Conservation (phyloP, 1,140 invertebrate species). For the Holcopasites calliopsidis region DNA sequence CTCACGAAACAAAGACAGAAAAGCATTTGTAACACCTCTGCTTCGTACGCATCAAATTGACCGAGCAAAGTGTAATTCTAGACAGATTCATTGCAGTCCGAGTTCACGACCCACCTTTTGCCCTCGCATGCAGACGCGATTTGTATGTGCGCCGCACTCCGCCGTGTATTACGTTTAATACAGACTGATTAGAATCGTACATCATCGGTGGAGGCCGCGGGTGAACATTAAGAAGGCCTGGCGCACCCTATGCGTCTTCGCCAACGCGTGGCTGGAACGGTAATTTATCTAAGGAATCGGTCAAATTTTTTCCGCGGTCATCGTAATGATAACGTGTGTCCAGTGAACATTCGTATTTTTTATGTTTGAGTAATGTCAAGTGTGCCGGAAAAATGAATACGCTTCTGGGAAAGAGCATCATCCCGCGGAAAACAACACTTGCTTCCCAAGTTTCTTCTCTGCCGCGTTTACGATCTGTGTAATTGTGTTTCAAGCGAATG, state of each 20-base stretch:
- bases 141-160: not conserved
- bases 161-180: not conserved
- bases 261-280: not conserved
- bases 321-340: not conserved
- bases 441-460: not conserved
- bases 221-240: conserved; percentile 16
- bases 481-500: not conserved
- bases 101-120: not conserved
- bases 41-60: no score
- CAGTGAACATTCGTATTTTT: not conserved
- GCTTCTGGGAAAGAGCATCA: not conserved
- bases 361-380: no score
- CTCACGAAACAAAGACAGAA: not conserved
- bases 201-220: not conserved
- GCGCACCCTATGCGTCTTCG: not conserved
- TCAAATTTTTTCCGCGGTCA: not conserved
- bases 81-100: not conserved
- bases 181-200: conserved; percentile 14
- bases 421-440: not conserved
- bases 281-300: conserved; percentile 9
- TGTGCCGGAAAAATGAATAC: not conserved
- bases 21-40: no score
- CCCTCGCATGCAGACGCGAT: not conserved
- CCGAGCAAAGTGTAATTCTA: not conserved
- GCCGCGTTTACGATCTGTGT: conserved; percentile 1